Evolutionary conservation across 2,797 vertebrate species (phyloP).

Genomic region (Enteromius argenteus): DNA sequence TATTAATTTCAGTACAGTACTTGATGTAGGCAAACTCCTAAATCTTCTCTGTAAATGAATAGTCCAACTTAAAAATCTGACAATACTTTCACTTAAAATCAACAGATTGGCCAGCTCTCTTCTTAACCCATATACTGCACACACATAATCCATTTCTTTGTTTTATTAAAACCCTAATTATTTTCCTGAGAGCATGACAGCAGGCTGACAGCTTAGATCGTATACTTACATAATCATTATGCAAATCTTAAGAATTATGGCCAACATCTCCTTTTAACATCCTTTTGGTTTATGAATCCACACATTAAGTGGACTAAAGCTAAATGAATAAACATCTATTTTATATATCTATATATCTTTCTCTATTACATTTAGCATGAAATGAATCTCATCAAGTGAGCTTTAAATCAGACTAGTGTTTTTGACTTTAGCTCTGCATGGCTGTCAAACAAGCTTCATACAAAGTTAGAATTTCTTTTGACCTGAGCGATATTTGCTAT

Average conservation of each 20-base stretch:
- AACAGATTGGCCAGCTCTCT: not conserved
- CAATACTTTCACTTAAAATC: not conserved
- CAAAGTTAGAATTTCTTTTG: constrained; percentile 71
- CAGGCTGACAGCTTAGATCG: constrained; percentile 73
- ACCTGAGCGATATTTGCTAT: constrained; percentile 79
- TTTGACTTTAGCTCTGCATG: constrained; percentile 70
- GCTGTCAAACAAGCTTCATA: constrained; percentile 72
- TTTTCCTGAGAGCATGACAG: constrained; percentile 73
- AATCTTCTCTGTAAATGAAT: not conserved
- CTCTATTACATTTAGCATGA: constrained; percentile 17
- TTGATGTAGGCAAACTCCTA: not conserved
- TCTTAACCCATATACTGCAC: constrained; percentile 1
- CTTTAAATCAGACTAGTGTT: constrained; percentile 65
- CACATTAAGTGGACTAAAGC: constrained; percentile 41
- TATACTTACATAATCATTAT: not conserved
- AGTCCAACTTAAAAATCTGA: not conserved
- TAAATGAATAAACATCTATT: constrained; percentile 37
- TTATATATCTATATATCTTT: constrained; percentile 19
- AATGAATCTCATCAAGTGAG: constrained; percentile 37
- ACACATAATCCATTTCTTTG: not conserved
- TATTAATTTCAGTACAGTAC: not conserved
- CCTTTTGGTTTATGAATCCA: constrained; percentile 51
- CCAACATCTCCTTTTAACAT: constrained; percentile 42
- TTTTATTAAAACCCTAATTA: not conserved
- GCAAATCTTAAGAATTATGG: constrained; percentile 7